Evolutionary conservation across 2,113 vertebrate species (phyloP), one percentile per base, ranked within the genome.

Genomic region (Rattus rattus): DNA sequence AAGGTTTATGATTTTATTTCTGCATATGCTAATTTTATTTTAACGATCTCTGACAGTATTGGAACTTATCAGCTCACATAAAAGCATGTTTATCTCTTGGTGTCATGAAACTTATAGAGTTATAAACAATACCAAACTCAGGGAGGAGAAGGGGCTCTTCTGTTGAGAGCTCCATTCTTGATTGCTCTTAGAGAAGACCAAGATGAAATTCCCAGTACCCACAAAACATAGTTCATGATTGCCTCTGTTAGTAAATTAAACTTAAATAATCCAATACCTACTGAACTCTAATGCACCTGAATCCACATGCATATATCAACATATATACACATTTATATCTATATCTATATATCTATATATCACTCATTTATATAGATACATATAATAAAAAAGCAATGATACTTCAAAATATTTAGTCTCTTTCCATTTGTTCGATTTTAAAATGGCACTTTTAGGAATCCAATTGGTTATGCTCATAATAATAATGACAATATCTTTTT

Each of bases 401-500:
- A 90, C 2, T 36, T 79, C 88, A 92, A 88, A 97, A 72, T 92
- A 93, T 36, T 96, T 52, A 88, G 72, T 92, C 96, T 95, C 97
- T 80, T 94, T 87, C 94, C 77, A 65, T 95, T 96, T 96, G 85
- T 92, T 86, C 72, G 92, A 97, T 97, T 96, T 97, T 96, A 91
- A 97, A 97, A 95, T 91, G 95, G 95, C 85, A 97, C 90, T 94
- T 92, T 91, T 83, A 72, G 94, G 88, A 96, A 97, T 97, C 85
- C 86, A 97, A 94, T 96, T 97, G 96, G 95, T 96, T 97, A 96
- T 96, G 91, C 81, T 92, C 95, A 80, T 95, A 97, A 96, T 97
- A 97, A 97, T 97, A 97, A 97, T 97, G 94, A 96, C 95, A 96
- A 97, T 96, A 4, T 54, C 52, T 54, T 54, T 54, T 54, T 54